These are phyloP conservation scores for Heliornis fulica DNA, from an alignment of 2,113 vertebrate genomes.

Conservation along the genomic window DNA sequence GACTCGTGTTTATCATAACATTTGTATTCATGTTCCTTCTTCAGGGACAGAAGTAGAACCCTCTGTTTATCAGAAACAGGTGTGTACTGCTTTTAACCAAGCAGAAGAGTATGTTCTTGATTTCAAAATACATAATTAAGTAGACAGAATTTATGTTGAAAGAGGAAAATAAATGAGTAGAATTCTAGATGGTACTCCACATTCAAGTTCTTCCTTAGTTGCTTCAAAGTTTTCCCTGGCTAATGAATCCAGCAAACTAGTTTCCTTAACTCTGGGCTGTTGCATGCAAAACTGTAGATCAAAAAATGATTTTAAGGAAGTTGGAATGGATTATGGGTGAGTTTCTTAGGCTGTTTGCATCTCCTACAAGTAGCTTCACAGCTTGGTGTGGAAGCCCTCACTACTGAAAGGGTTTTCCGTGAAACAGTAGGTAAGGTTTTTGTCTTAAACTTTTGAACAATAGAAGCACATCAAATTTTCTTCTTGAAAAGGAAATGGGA, in stretches of 20 bases:
- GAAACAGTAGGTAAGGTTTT: neutral
- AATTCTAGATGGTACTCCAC: neutral
- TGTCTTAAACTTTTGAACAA: neutral
- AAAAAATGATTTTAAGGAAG: neutral
- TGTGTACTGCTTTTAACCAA: neutral
- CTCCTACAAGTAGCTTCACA: neutral
- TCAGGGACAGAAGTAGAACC: neutral
- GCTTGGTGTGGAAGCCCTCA: neutral
- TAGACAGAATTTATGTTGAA: neutral
- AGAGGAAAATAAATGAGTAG: neutral
- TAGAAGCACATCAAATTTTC: neutral
- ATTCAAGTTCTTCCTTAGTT: neutral
- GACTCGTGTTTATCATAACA: neutral
- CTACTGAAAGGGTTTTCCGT: neutral
- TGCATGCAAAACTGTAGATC: neutral
- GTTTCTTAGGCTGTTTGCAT: neutral
- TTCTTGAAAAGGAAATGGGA: neutral
- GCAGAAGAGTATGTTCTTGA: neutral
- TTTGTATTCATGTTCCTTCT: neutral
- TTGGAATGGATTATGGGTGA: neutral
- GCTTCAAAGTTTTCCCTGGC: neutral
- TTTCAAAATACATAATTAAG: neutral
- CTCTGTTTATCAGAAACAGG: neutral
- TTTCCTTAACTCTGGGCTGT: accelerated
- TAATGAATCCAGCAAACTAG: neutral